A percentile compares a stretch with the other conserved stretches of the same genome.
These are phyloP conservation scores for Ophraella communa DNA, from an alignment of 2,888 invertebrate species.

Conservation along the genomic window DNA sequence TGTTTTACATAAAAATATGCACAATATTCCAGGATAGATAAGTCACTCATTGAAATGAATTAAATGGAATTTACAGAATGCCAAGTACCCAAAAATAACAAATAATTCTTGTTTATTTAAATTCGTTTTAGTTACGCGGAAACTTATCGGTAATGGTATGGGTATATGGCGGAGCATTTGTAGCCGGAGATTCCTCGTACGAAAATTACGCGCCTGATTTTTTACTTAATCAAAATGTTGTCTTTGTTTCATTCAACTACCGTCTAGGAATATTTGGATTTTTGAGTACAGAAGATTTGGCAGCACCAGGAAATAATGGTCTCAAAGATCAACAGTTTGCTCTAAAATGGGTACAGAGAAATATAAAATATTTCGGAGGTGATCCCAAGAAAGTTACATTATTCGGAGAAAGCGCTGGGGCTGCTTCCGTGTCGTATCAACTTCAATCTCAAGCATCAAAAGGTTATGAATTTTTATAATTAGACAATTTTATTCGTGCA, in stretches of 20 bases:
- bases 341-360: conserved; percentile 42
- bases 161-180: conserved; percentile 44
- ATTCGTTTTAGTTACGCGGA: conserved; percentile 15
- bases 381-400: conserved; percentile 42
- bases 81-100: no score
- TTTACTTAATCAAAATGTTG: conserved; percentile 38
- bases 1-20: no score
- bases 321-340: conserved; percentile 45
- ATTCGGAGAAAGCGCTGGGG: conserved; percentile 46
- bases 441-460: conserved; percentile 37
- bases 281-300: conserved; percentile 40
- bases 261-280: conserved; percentile 42
- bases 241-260: conserved; percentile 43
- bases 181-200: conserved; percentile 37
- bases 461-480: no score
- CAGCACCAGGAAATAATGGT: conserved; percentile 43
- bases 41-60: no score
- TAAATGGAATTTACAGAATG: no score
- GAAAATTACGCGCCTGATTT: conserved; percentile 36
- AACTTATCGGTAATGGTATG: conserved; percentile 42
- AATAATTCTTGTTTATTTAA: background rate
- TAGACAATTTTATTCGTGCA: no score
- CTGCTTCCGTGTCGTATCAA: conserved; percentile 42
- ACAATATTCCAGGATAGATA: no score
- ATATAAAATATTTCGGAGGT: conserved; percentile 43